phyloP scores from a whole-genome alignment of 2,113 vertebrate species.

The Maccullochella peelii region DNA sequence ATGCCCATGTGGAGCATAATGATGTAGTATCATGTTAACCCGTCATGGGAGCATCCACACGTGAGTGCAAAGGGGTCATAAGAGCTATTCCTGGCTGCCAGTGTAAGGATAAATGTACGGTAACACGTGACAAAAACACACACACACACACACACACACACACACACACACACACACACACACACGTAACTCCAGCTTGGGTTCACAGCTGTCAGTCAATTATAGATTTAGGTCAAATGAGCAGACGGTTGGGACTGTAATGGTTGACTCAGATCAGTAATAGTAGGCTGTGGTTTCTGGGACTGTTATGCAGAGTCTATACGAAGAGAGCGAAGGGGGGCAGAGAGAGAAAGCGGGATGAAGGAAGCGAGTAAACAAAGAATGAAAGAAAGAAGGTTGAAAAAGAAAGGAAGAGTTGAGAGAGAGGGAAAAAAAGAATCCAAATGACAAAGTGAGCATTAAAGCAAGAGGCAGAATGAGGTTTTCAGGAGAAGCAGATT shows the following conservation, averaged over 20 bases:
- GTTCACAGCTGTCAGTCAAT: constrained; percentile 58
- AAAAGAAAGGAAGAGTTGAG: not conserved
- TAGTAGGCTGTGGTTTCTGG: constrained; percentile 24
- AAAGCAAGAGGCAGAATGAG: constrained; percentile 32
- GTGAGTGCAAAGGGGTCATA: constrained; percentile 29
- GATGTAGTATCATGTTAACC: constrained; percentile 35
- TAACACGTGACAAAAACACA: constrained; percentile 10
- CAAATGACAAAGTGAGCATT: constrained; percentile 6
- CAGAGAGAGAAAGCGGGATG: not conserved
- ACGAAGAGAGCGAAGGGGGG: not conserved
- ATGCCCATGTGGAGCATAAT: not conserved
- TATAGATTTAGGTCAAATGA: constrained; percentile 63
- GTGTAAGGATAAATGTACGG: constrained; percentile 27
- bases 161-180: not conserved
- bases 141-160: not conserved
- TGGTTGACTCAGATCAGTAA: constrained; percentile 40
- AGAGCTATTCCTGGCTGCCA: constrained; percentile 53
- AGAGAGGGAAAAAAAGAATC: not conserved
- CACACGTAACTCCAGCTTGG: constrained; percentile 19
- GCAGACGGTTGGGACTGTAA: constrained; percentile 32
- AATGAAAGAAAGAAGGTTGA: not conserved
- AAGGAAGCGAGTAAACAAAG: not conserved
- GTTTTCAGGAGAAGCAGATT: constrained; percentile 36
- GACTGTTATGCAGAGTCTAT: constrained; percentile 24
- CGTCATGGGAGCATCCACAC: constrained; percentile 43